Evolutionary conservation across 2,113 vertebrate species (phyloP).

Genomic region (Puntigrus tetrazona): DNA sequence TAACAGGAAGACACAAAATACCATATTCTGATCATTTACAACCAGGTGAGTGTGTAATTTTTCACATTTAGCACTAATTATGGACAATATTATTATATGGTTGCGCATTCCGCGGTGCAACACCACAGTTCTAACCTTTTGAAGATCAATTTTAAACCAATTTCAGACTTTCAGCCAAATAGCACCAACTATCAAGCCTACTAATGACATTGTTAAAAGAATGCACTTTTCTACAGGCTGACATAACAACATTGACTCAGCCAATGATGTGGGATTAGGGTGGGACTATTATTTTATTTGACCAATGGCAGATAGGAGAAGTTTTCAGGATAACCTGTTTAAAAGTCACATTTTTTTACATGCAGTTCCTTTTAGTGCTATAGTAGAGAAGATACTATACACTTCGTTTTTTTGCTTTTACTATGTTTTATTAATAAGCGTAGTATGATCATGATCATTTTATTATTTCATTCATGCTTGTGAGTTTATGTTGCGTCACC

Average conservation of each 20-base stretch:
- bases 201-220: background rate
- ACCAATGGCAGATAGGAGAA: background rate
- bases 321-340: background rate
- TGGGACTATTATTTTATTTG: background rate
- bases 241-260: background rate
- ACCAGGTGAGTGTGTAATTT: slow-evolving; percentile 62
- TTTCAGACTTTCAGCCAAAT: background rate
- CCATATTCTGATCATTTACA: slow-evolving; percentile 45
- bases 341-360: background rate
- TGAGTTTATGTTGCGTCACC: slow-evolving; percentile 49
- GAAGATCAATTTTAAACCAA: background rate
- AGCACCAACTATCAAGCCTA: background rate
- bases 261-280: background rate
- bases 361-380: background rate
- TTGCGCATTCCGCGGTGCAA: background rate
- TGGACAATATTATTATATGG: slow-evolving; percentile 9
- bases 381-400: background rate
- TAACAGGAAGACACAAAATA: slow-evolving; percentile 59
- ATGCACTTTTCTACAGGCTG: background rate
- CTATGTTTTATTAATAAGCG: background rate
- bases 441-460: background rate
- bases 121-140: background rate
- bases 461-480: slow-evolving; percentile 13
- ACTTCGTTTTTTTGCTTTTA: background rate
- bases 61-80: background rate